phyloP scores from a whole-genome alignment of 2,888 invertebrate species.

The Villa cingulata region DNA sequence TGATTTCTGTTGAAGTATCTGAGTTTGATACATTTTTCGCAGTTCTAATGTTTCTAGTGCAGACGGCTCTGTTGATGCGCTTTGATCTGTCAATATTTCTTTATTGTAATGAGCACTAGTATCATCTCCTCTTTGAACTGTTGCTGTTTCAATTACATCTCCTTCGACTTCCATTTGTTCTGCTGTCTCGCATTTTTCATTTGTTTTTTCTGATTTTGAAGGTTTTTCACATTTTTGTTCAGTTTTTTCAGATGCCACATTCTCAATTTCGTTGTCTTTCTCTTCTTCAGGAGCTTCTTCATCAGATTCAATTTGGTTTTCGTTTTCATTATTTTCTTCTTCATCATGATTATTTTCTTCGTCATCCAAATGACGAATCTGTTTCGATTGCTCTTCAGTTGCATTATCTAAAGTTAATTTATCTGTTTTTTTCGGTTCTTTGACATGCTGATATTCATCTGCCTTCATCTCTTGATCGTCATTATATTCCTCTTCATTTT shows the following conservation, averaged over 20 bases:
- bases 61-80: conserved; percentile 23
- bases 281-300: conserved; percentile 41
- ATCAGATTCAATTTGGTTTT: conserved; percentile 31
- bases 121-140: conserved; percentile 53
- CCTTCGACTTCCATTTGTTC: conserved; percentile 58
- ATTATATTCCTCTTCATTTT: conserved; percentile 30
- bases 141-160: conserved; percentile 50
- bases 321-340: conserved; percentile 40
- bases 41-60: conserved; percentile 26
- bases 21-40: conserved; percentile 28
- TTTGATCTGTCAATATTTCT: conserved; percentile 26
- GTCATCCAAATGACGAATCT: conserved; percentile 45
- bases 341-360: conserved; percentile 43
- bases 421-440: conserved; percentile 59
- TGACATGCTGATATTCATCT: conserved; percentile 73
- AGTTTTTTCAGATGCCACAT: conserved; percentile 38
- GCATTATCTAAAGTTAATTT: conserved; percentile 62
- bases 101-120: conserved; percentile 56
- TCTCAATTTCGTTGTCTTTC: conserved; percentile 28
- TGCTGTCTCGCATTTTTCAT: conserved; percentile 39
- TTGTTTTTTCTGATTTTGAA: conserved; percentile 29
- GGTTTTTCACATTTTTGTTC: conserved; percentile 32
- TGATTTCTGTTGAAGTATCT: conserved; percentile 23
- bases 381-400: conserved; percentile 64
- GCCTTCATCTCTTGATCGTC: conserved; percentile 39